phyloP scores from a whole-genome alignment of 2,113 vertebrate genomes.

The Macquaria ambigua region DNA sequence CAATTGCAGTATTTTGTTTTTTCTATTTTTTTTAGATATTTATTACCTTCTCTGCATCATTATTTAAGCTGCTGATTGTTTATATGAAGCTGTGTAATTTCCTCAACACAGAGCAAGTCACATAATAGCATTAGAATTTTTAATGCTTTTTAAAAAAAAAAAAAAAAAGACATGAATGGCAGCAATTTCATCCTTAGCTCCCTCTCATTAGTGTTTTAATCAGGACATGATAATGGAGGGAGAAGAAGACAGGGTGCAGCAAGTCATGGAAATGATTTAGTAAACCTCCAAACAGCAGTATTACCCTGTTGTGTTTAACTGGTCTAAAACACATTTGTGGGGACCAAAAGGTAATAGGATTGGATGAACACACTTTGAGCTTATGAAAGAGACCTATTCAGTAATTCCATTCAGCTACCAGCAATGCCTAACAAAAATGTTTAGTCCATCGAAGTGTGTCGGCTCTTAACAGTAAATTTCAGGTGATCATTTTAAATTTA shows the following conservation, averaged over 20 bases:
- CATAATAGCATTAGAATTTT: conserved; percentile 29
- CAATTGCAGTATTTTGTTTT: not conserved
- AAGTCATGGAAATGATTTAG: conserved; percentile 42
- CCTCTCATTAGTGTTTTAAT: conserved; percentile 59
- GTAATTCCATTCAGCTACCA: not conserved
- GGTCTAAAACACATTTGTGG: conserved; percentile 15
- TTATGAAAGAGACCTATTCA: not conserved
- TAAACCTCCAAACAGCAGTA: conserved; percentile 18
- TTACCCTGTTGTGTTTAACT: conserved; percentile 8
- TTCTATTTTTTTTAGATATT: not conserved
- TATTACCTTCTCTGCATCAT: not conserved
- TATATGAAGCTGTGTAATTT: conserved; percentile 18
- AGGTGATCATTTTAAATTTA: not conserved
- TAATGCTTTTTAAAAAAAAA: conserved; percentile 20
- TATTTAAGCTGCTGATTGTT: conserved; percentile 18
- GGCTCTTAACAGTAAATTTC: not conserved
- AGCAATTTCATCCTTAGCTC: conserved; percentile 42
- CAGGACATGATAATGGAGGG: conserved; percentile 50
- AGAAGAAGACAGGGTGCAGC: conserved; percentile 22
- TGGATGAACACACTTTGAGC: not conserved
- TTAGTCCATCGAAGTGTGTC: not conserved
- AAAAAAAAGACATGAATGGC: conserved; percentile 6
- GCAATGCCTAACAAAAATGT: not conserved
- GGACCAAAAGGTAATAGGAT: not conserved
- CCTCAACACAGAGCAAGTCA: conserved; percentile 1